phyloP scores from a whole-genome alignment of 2,113 vertebrate genomes.

The Tyto alba region DNA sequence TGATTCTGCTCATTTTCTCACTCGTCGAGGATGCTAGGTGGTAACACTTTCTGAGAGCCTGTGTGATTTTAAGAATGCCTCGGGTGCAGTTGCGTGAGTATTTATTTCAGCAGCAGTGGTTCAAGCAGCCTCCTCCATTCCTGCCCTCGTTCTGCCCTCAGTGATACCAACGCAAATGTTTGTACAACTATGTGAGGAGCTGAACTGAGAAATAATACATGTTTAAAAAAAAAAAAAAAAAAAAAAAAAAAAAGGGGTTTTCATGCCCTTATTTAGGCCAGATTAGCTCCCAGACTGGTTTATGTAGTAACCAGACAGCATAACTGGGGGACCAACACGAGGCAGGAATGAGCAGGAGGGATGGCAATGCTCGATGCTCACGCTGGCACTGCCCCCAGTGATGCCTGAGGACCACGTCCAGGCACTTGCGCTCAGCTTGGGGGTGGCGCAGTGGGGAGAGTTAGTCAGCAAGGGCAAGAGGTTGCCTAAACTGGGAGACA shows the following conservation, averaged over 20 bases:
- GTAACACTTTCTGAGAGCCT: background rate
- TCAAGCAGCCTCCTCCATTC: background rate
- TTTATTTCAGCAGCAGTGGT: slow-evolving; percentile 3
- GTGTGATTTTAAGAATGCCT: slow-evolving; percentile 17
- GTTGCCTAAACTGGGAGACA: background rate
- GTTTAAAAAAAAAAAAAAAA: background rate
- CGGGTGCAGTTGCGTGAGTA: background rate
- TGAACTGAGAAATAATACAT: background rate
- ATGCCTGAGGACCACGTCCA: background rate
- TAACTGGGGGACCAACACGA: background rate
- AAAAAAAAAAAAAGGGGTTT: background rate
- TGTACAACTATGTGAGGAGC: background rate
- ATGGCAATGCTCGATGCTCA: background rate
- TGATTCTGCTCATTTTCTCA: slow-evolving; percentile 10
- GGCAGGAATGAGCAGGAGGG: background rate
- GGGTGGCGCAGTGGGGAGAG: background rate
- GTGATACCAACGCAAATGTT: slow-evolving; percentile 33
- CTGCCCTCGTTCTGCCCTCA: slow-evolving; percentile 35
- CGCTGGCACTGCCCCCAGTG: fast-evolving
- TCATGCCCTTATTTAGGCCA: background rate
- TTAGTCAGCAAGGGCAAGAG: background rate
- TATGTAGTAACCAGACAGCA: background rate
- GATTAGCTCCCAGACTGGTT: background rate
- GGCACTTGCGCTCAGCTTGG: background rate
- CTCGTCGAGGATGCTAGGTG: background rate